Base-by-base conservation (phyloP, 2,113 vertebrate species). In the Rallus limicola region DNA sequence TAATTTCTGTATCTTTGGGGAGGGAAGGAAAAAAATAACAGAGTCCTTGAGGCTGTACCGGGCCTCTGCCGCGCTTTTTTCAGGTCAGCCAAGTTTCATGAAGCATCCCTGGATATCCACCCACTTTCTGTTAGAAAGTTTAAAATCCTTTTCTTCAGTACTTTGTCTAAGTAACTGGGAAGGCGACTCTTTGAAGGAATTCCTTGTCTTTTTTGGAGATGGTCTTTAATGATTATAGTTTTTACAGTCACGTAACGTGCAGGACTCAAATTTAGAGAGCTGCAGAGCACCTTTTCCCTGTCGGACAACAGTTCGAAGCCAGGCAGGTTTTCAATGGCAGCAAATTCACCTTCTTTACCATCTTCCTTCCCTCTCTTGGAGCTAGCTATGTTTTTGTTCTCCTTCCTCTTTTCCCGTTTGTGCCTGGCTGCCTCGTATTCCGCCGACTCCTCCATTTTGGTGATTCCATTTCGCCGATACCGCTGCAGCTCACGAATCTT, bases 211-310 rank as follows among this genome's bases (percentile, higher is more conserved):
- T 99, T 99, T 97, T 99, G 99, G 48, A 99, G 98, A 95, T 99
- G 99, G 92, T 99, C 99, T 67, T 99, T 99, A 96, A 99, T 99
- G 90, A 99, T 99, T 70, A 99, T 99, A 38, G 99, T 99, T 97
- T 99, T 99, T 69, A 99, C 99, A 8, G 99, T 99, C 94, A 99
- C 98, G 5, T 99, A 99, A 67, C 99, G 99, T 0, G 99, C 98
- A 0, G 99, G 99, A 91, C 98, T 99, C 77, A 99, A 95, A 88
- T 98, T 99, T 18, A 99, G 96, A 6, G 99, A 99, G 97, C 98
- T 99, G 92, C 99, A 99, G 50, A 99, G 98, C 70, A 99, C 98
- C 95, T 99, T 99, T 97, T 99, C 99, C 14, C 99, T 97, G 94
- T 99, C 99, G 0, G 99, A 99, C 86, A 99, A 96, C 50, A 99